phyloP scores from a whole-genome alignment of 92 coral and sea anemone species.

The Siderastrea radians region DNA sequence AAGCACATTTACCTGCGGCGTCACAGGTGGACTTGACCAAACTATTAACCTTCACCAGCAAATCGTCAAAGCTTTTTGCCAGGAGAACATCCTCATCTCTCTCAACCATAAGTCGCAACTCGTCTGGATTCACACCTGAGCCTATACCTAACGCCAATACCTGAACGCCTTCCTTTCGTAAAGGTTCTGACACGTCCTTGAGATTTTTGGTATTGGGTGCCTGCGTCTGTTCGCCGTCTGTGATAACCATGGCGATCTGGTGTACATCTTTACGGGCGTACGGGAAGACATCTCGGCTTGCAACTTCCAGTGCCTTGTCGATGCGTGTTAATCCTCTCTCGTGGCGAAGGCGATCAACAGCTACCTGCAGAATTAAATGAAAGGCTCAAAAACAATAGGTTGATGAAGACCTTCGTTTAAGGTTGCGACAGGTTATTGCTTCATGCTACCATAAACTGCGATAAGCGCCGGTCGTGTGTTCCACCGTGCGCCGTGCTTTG shows the following conservation, averaged over 20 bases:
- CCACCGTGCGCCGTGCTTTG: no score
- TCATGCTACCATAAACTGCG: no score
- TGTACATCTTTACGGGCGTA: conserved; percentile 75
- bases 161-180: conserved; percentile 65
- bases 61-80: conserved; percentile 34
- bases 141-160: conserved; percentile 82
- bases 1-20: conserved; percentile 12
- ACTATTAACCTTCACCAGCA: conserved; percentile 30
- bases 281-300: conserved; percentile 63
- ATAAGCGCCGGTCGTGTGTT: no score
- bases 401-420: no score
- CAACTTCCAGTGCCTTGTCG: conserved; percentile 74
- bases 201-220: conserved; percentile 51
- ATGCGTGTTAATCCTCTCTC: conserved; percentile 75
- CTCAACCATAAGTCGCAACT: conserved; percentile 70
- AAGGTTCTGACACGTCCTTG: conserved; percentile 48
- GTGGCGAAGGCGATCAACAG: conserved; percentile 71
- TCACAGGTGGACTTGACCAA: conserved; percentile 24
- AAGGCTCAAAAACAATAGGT: background rate
- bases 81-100: conserved; percentile 62
- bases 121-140: conserved; percentile 46
- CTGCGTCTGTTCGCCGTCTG: conserved; percentile 76
- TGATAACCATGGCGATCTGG: conserved; percentile 77
- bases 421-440: no score
- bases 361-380: conserved; percentile 26